Evolutionary conservation across 2,797 vertebrate species (phyloP), one percentile per base, ranked within the genome.

Genomic region (Onychomys arenicola): DNA sequence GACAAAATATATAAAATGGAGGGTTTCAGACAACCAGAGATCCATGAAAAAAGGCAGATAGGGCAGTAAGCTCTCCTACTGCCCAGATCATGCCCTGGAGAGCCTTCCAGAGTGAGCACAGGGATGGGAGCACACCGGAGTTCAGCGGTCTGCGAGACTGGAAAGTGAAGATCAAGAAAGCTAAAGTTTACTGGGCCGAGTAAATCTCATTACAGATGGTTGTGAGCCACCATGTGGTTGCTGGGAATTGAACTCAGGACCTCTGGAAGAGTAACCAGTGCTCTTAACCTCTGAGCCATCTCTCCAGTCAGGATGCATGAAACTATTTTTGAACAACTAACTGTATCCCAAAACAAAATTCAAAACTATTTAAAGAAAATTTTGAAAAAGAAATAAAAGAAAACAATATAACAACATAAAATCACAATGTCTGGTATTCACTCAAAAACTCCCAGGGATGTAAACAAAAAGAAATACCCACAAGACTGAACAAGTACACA

Each of bases 281-380:
- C 55, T 55, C 55, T 55, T 55, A 55, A 55, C 4, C 55, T 55
- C 55, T 55, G 55, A 55, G 55, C 55, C 52, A 55, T 55, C 52
- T 13, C 52, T 55, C 52, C 52, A 55, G 52, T 55, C 16, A 2
- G 59, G 59, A 61, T 61, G 59, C 55, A 83, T 81, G 40, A 61
- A 92, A 92, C 27, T 55, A 90, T 81, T 92, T 92, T 94, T 87
- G 88, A 90, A 63, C 59, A 97, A 83, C 40, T 65, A 97, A 80
- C 43, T 91, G 0, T 92, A 94, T 73, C 14, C 25, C 69, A 87
- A 88, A 92, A 78, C 6, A 83, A 93, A 94, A 17, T 23, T 25
- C 52, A 21, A 89, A 88, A 94, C 73, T 75, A 96, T 73, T 96
- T 82, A 87, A 71, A 57, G 59, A n/a, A 91, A 91, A 9, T 8